Conservation (phyloP, 2,113 vertebrate species). For the Corythornis vintsioides region DNA sequence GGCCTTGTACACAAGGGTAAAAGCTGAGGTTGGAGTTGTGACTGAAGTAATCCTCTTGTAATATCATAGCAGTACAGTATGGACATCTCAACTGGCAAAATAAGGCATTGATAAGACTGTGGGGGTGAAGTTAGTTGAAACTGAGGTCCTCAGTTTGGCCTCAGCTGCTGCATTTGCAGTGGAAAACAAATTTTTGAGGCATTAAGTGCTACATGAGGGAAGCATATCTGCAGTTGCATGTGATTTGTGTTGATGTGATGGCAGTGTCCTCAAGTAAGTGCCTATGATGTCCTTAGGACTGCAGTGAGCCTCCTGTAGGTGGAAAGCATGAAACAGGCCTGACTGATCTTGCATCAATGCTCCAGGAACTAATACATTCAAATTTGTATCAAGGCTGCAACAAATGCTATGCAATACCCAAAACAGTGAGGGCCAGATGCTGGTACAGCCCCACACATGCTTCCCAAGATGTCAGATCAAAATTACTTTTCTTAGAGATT, state of each 20-base stretch:
- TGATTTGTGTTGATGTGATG: not conserved
- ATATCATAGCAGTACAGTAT: not conserved
- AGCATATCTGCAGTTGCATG: not conserved
- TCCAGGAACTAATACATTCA: not conserved
- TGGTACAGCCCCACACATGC: not conserved
- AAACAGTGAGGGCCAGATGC: not conserved
- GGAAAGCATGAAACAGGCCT: not conserved
- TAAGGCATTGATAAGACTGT: not conserved
- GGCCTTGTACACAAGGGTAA: not conserved
- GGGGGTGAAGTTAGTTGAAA: not conserved
- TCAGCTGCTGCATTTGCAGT: not conserved
- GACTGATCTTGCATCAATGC: not conserved
- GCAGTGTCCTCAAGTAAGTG: not conserved
- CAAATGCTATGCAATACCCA: not conserved
- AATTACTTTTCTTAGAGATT: not conserved
- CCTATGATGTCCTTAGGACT: not conserved
- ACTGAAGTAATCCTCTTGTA: not conserved
- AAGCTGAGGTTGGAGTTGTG: not conserved
- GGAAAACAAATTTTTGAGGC: not conserved
- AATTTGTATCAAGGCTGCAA: not conserved
- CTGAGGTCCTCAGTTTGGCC: not conserved
- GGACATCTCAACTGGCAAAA: not conserved
- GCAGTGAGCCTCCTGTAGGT: not conserved
- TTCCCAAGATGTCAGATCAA: not conserved
- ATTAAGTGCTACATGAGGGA: not conserved